Conservation (phyloP, 1,140 invertebrate genomes). For the Adoxophyes honmai region DNA sequence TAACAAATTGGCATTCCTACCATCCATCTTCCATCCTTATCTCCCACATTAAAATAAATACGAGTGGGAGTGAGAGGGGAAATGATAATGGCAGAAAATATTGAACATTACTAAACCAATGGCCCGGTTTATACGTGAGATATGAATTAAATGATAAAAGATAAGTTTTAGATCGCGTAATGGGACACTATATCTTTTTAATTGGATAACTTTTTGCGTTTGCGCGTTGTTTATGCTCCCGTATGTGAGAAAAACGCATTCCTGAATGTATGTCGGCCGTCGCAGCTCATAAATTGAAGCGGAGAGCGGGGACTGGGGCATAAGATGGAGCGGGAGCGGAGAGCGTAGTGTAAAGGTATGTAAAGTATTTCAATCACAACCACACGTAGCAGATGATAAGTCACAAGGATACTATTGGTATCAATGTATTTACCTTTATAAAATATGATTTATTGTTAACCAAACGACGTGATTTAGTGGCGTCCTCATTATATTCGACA, state of each 20-base stretch:
- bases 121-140: slow-evolving; percentile 42
- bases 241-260: slow-evolving; percentile 56
- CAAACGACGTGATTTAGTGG: no score
- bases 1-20: slow-evolving; percentile 2
- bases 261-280: slow-evolving; percentile 51
- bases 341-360: neutral
- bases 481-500: no score
- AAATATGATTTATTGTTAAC: no score
- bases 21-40: neutral
- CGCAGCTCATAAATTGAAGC: slow-evolving; percentile 14
- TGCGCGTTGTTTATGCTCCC: slow-evolving; percentile 36
- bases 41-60: neutral
- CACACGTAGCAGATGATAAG: no score
- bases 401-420: no score
- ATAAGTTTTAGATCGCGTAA: slow-evolving; percentile 45
- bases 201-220: slow-evolving; percentile 56
- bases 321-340: no score
- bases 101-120: slow-evolving; percentile 37
- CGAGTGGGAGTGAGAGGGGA: neutral
- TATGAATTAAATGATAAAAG: slow-evolving; percentile 57
- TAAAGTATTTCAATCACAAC: no score
- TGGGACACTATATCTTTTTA: slow-evolving; percentile 58
- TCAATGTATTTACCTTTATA: no score
- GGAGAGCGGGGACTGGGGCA: no score
- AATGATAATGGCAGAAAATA: slow-evolving; percentile 13